Evolutionary conservation across 1,140 invertebrate species (phyloP).

Genomic region (Lasaia peninsularis): DNA sequence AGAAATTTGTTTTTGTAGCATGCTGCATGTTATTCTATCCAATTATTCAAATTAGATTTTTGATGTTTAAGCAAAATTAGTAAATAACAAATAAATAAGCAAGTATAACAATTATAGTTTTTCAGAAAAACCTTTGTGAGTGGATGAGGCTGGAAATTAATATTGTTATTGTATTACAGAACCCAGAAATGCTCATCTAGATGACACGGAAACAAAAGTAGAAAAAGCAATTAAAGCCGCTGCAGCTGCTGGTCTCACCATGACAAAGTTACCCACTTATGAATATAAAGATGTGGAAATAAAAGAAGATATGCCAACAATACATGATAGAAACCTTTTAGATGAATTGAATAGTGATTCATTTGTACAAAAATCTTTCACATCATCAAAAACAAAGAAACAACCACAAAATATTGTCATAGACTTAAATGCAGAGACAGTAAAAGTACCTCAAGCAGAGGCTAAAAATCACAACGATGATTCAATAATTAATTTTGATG

Average conservation of each 20-base stretch:
- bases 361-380: conserved; percentile 65
- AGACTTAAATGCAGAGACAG: conserved; percentile 66
- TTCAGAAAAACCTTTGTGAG: no score
- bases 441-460: conserved; percentile 60
- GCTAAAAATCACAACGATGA: conserved; percentile 60
- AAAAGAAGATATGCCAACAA: conserved; percentile 75
- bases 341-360: conserved; percentile 68
- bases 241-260: conserved; percentile 65
- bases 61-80: no score
- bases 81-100: no score
- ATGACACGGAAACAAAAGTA: conserved; percentile 68
- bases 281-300: conserved; percentile 68
- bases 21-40: no score
- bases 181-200: conserved; percentile 37
- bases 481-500: conserved; percentile 67
- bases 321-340: conserved; percentile 70
- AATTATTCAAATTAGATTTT: no score
- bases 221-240: conserved; percentile 73
- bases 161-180: conserved; percentile 20
- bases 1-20: no score
- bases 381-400: conserved; percentile 67
- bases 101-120: no score
- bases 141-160: no score
- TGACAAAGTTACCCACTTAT: conserved; percentile 73
- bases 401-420: conserved; percentile 70